Conservation (phyloP, 2,797 vertebrate species). For the Hafferia zeledoni region DNA sequence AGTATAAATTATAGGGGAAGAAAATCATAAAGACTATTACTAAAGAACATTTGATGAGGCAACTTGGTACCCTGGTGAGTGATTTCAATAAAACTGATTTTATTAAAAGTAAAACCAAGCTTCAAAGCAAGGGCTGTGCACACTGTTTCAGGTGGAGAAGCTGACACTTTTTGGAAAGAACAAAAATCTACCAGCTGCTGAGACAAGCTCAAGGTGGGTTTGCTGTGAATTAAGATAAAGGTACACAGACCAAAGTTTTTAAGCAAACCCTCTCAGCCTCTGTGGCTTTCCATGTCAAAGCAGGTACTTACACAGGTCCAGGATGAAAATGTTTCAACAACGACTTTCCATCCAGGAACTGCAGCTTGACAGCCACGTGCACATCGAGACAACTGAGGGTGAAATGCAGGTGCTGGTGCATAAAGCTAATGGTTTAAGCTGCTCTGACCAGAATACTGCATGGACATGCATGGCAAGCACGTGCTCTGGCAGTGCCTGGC, state of each 20-base stretch:
- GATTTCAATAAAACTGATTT: neutral
- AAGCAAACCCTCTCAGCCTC: neutral
- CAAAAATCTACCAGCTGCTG: neutral
- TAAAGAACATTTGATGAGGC: conserved; percentile 2
- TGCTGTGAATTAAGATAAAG: neutral
- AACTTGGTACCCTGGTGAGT: neutral
- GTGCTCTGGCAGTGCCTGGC: neutral
- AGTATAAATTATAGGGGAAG: neutral
- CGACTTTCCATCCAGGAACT: neutral
- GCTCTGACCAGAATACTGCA: neutral
- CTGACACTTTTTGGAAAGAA: neutral
- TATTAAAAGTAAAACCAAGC: neutral
- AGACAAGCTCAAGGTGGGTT: neutral
- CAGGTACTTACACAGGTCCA: neutral
- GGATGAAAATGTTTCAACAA: neutral
- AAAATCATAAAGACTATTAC: neutral
- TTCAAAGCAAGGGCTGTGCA: neutral
- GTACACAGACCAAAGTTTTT: neutral
- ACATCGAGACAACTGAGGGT: neutral
- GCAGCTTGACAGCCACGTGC: neutral
- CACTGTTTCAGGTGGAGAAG: neutral
- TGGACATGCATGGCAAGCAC: neutral
- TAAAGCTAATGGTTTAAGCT: neutral
- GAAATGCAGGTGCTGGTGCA: neutral
- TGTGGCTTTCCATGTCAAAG: neutral